Evolutionary conservation across 2,888 invertebrate genomes (phyloP).

Genomic region (Aphodius granarius): DNA sequence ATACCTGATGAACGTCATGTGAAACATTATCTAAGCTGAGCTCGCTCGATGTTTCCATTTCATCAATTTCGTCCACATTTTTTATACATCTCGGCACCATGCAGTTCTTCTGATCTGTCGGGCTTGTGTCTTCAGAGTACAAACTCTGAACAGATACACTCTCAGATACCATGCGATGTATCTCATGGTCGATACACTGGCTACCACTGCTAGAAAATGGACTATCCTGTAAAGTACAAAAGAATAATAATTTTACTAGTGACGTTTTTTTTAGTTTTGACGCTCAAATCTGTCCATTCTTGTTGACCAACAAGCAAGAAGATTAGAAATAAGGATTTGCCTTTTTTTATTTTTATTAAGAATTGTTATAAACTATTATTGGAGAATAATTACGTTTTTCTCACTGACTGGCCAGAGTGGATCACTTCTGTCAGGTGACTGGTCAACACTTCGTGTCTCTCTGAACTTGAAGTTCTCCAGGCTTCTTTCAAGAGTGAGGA

Average conservation of each 20-base stretch:
- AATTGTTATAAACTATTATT: too few relatives aligned
- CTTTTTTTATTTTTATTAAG: too few relatives aligned
- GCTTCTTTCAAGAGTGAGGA: conserved; percentile 44
- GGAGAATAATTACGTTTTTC: not conserved
- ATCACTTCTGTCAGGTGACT: not conserved
- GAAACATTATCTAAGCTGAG: not conserved
- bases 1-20: not conserved
- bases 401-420: not conserved
- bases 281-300: too few relatives aligned
- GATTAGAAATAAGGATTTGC: not conserved
- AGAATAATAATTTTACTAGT: too few relatives aligned
- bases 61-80: not conserved
- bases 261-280: too few relatives aligned
- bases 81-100: not conserved
- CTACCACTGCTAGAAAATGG: not conserved
- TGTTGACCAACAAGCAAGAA: too few relatives aligned
- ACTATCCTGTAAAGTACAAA: not conserved
- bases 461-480: conserved; percentile 41
- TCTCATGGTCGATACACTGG: not conserved
- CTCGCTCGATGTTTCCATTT: not conserved
- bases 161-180: not conserved
- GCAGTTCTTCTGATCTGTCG: not conserved
- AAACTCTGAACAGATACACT: not conserved
- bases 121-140: conserved; percentile 1
- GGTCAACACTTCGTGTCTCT: not conserved